Percentiles rank a stretch among this genome's conserved stretches.
Evolutionary conservation across 2,797 vertebrate genomes (phyloP).

Genomic region (Macrochelys suwanniensis): DNA sequence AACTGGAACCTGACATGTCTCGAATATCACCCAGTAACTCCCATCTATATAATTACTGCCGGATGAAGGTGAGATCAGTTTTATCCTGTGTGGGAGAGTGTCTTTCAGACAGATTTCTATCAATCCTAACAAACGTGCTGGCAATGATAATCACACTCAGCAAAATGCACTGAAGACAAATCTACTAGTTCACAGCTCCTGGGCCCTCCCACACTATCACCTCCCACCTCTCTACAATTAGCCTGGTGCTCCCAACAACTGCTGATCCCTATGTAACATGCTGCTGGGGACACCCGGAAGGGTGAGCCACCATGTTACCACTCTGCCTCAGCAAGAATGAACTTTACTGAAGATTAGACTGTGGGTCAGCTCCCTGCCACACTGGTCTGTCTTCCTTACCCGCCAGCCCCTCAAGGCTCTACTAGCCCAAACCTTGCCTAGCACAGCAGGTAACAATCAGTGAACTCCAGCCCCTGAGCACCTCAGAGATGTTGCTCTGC

Average conservation of each 20-base stretch:
- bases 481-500: no score
- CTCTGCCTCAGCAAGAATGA: background rate
- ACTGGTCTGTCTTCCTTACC: no score
- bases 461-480: no score
- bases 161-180: background rate
- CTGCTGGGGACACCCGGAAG: background rate
- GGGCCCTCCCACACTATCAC: background rate
- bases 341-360: background rate
- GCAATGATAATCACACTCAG: background rate
- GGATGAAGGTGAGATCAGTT: background rate
- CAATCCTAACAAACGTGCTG: no score
- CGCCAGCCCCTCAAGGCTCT: no score
- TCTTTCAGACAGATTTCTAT: no score
- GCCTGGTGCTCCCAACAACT: background rate
- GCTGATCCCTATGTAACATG: background rate
- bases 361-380: background rate
- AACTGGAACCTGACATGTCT: background rate
- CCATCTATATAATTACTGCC: background rate
- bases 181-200: background rate
- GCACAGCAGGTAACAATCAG: no score
- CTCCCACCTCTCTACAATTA: background rate
- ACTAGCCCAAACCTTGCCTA: no score
- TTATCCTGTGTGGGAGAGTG: no score
- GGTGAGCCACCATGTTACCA: background rate
- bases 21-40: background rate